Evolutionary conservation across 1,140 invertebrate species (phyloP), one percentile per base, ranked within the genome.

Genomic region (Hylyphantes graminicola): DNA sequence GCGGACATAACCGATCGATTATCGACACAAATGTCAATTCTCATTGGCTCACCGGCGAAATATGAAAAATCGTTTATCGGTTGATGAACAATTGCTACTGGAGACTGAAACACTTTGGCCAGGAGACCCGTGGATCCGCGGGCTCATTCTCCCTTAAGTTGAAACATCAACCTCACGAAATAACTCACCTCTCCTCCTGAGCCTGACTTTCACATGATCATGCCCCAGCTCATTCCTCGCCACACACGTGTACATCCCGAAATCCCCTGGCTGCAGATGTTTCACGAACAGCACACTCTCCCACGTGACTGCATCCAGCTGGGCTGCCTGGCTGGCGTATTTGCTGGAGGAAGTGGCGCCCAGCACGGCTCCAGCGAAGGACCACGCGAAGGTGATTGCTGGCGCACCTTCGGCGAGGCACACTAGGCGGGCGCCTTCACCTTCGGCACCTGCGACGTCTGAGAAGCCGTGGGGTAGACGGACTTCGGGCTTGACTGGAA

Each of bases 391-490:
- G 82, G 92, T 93, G 3, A 95, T 93, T 74, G 93, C 92, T 2
- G 96, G 96, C 0, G 95, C 94, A 0, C 94, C 94, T 87, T 94
- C 91, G 87, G 95, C 93, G 88, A 93, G 92, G 90, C 97, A 99
- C 55, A 93, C 93, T 76, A 99, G 90, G 82, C 93, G 92, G 4
- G 93, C 96, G 57, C 92, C 94, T 87, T 94, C 93, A 0, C 96
- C 96, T 77, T 93, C 94, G 88, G 96, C 95, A 21, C 94, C 95
- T 0, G 96, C 97, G 3, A 96, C 95, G 88, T 97, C 96, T 77
- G 93, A 91, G 86, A 94, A 92, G 86, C 93, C 91, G n/a, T 95
- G 94, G 7, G 94, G 93, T 79, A 93, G 93, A 88, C 96, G 94
- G 90, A 98, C 96, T 90, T 96, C 94, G 0, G 97, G 96, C 87